Evolutionary conservation across 2,888 invertebrate species (phyloP), one percentile per base, ranked within the genome.

Genomic region (Acleris cristana): DNA sequence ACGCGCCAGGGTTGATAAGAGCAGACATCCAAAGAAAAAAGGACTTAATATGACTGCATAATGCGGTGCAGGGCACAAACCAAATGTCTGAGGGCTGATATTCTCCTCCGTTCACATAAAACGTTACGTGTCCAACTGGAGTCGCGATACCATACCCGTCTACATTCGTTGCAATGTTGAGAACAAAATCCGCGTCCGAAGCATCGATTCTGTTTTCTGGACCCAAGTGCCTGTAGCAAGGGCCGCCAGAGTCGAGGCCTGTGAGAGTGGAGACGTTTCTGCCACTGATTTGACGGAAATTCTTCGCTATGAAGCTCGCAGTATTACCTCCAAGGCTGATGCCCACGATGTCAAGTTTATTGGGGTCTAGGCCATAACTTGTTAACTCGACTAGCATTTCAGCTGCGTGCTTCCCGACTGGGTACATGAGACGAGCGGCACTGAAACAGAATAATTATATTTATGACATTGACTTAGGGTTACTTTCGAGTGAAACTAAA

Each of bases 41-140:
- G 0, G 83, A 69, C 12, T 83, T 71, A 0, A 82, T 55, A 65
- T 87, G 87, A 58, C 86, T 86, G 60, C 86, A 86, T 0, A 83
- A 0, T 0, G 75, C 70, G 19, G 73, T 76, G 45, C 87, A 87
- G 0, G 81, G 82, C 6, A 76, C 64, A 78, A 78, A 81, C 0
- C 79, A 6, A 1, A 82, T 3, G 19, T 82, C 82, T 0, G 81
- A 82, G 0, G 85, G 82, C 67, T 87, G 87, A 56, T 71, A 85
- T 64, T 89, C 90, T 0, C 80, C 80, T 1, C 80, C 79, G 59
- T 79, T 79, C 2, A 80, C 70, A 59, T 80, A 80, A 26, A 76
- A 77, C 56, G 75, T 73, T 0, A 79, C 71, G 16, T 79, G 79
- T 0, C 80, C 82, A 3, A 73, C 64, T 0, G 74, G 73, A 0